phyloP scores from a whole-genome alignment of 2,797 vertebrate genomes.

The Gouania willdenowi region DNA sequence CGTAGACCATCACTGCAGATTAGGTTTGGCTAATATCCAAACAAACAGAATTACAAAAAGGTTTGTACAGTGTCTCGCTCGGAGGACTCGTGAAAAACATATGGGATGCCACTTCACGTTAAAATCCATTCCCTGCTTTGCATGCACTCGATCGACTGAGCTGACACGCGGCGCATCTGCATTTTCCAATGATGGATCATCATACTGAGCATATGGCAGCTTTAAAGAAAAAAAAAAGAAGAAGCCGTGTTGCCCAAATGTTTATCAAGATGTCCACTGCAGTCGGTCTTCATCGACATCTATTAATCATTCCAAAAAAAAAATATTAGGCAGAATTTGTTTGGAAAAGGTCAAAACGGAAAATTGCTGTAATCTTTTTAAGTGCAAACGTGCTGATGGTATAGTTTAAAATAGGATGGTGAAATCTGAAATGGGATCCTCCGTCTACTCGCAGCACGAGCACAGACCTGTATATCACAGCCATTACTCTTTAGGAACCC shows the following conservation, averaged over 20 bases:
- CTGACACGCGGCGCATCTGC: not conserved
- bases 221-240: constrained; percentile 18
- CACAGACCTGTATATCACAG: constrained; percentile 17
- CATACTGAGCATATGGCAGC: constrained; percentile 13
- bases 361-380: constrained; percentile 35
- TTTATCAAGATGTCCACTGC: constrained; percentile 10
- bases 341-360: constrained; percentile 49
- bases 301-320: constrained; percentile 30
- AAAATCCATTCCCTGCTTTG: constrained; percentile 25
- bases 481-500: constrained; percentile 24
- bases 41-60: constrained; percentile 36
- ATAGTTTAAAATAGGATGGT: constrained; percentile 6
- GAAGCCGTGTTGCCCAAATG: constrained; percentile 3
- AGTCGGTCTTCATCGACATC: constrained; percentile 32
- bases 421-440: constrained; percentile 39
- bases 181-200: constrained; percentile 10
- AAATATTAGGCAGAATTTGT: constrained; percentile 13
- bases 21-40: constrained; percentile 37
- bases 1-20: constrained; percentile 34
- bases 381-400: constrained; percentile 49
- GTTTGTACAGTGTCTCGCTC: constrained; percentile 34
- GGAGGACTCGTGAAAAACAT: constrained; percentile 25
- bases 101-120: constrained; percentile 26
- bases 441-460: constrained; percentile 10
- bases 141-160: constrained; percentile 16